Evolutionary conservation across 2,888 invertebrate genomes (phyloP), one percentile per base, ranked within the genome.

Genomic region (Polyploca ridens): DNA sequence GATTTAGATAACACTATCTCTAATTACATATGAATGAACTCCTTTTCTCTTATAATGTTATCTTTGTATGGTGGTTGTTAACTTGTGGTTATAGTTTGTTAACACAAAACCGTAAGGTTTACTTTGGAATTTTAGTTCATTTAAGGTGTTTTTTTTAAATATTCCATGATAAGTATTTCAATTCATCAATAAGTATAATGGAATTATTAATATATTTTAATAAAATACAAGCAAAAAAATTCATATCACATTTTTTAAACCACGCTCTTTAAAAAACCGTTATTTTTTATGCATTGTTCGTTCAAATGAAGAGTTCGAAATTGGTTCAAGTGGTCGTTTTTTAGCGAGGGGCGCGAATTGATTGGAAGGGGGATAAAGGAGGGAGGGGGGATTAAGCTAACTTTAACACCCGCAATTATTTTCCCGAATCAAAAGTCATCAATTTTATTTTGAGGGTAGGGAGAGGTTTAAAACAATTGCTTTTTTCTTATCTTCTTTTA

Each of bases 1-100:
- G 67, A 65, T 68, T 69, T 69, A 68, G 71, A 71, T 69, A 67
- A 58, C 49, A 44, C 66, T 58, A 46, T 64, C 16, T 54, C 1
- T 49, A 0, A 16, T 49, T 54, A 54, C 54, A 19, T 19, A 54
- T 19, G n/a, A 54, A 54, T 54, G 54, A 19, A 19, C 10, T 54
- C 16, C 54, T 19, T 46, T 54, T 8, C 54, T 19, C 7, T 54
- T 14, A 19, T 19, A 10, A 19, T 54, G 19, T 19, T n/a, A 19
- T 10, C 54, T 54, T 19, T 54, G 19, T 54, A 19, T 54, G n/a
- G 46, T 46, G 44, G 44, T 44, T 13, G 44, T 13, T 44, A 44
- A 44, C 44, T 44, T 4, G 44, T n/a, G 46, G n/a, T n/a, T 5
- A 54, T 10, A 19, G n/a, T n/a, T n/a, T n/a, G n/a, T n/a, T n/a